Percentiles rank a stretch among this genome's conserved stretches.
phyloP scores from a whole-genome alignment of 2,797 vertebrate species.

The Tapera naevia region DNA sequence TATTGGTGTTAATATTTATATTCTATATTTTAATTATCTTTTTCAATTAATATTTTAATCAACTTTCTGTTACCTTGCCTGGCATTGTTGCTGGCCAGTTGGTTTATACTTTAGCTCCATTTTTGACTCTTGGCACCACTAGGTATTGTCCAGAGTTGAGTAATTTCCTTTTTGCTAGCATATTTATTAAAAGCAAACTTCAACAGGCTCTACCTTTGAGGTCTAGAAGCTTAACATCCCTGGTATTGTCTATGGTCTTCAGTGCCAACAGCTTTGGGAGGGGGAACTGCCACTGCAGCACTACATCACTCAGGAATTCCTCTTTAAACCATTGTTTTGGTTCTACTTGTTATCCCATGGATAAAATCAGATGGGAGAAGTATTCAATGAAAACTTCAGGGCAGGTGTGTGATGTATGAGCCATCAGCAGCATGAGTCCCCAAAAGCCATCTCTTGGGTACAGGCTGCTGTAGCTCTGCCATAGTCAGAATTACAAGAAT shows the following conservation, averaged over 20 bases:
- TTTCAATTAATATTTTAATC: not conserved
- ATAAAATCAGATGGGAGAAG: not conserved
- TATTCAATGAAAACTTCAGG: not conserved
- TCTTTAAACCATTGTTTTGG: not conserved
- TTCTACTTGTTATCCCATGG: not conserved
- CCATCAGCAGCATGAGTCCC: not conserved
- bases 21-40: constrained; percentile 5
- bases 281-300: not conserved
- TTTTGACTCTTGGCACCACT: not conserved
- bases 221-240: not conserved
- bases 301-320: not conserved
- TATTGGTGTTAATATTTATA: not conserved
- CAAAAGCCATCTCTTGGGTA: not conserved
- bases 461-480: not conserved
- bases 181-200: not conserved
- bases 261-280: not conserved
- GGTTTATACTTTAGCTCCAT: not conserved
- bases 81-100: not conserved
- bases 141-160: not conserved
- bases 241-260: not conserved
- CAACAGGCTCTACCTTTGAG: not conserved
- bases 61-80: not conserved
- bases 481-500: not conserved
- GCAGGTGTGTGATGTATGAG: accelerated
- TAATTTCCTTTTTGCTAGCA: not conserved